phyloP scores from a whole-genome alignment of 2,888 invertebrate species.

The Cataglyphis cursor region DNA sequence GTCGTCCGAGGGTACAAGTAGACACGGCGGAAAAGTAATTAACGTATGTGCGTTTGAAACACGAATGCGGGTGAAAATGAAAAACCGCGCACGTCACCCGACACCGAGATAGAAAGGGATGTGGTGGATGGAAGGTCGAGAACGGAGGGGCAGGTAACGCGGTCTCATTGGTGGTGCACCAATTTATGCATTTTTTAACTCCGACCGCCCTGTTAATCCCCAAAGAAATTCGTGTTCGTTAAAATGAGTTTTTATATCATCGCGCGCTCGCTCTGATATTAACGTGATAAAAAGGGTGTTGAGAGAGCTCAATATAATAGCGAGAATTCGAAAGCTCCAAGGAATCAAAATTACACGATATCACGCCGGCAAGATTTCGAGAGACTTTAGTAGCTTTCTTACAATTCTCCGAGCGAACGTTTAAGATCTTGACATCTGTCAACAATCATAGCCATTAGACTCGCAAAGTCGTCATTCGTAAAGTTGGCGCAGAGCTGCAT shows the following conservation, averaged over 20 bases:
- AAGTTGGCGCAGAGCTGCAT: background rate
- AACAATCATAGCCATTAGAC: conserved; percentile 47
- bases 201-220: conserved; percentile 44
- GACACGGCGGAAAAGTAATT: conserved; percentile 56
- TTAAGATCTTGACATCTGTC: conserved; percentile 35
- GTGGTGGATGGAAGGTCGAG: conserved; percentile 19
- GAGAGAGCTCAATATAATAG: background rate
- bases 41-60: conserved; percentile 58
- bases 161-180: conserved; percentile 41
- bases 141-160: conserved; percentile 21
- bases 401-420: conserved; percentile 14
- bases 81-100: conserved; percentile 43
- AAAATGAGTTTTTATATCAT: conserved; percentile 38
- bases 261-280: conserved; percentile 28
- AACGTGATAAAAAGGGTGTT: conserved; percentile 30
- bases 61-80: conserved; percentile 46
- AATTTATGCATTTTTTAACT: conserved; percentile 50
- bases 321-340: background rate
- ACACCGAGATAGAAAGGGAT: conserved; percentile 12
- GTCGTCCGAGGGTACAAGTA: conserved; percentile 43
- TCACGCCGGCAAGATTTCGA: background rate
- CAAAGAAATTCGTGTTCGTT: conserved; percentile 32
- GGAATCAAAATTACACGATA: conserved; percentile 9
- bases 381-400: background rate
- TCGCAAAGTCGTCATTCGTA: background rate